These are phyloP conservation scores for Theristus sp. DNA, from an alignment of 2,888 invertebrate species.

Conservation along the genomic window DNA sequence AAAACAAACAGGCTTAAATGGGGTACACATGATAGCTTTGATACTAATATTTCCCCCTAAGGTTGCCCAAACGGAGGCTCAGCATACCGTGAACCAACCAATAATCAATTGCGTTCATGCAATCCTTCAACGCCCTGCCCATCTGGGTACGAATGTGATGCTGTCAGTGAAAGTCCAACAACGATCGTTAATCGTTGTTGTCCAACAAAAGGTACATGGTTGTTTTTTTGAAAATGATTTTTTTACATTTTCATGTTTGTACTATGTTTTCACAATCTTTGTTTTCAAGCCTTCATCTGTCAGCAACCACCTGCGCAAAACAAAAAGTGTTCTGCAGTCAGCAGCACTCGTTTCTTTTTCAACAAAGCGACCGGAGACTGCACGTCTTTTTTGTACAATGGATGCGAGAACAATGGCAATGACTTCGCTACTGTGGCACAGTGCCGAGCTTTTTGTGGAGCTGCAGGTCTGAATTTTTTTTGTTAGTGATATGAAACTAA, in stretches of 20 bases:
- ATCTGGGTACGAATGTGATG: background rate
- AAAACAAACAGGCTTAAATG: no score
- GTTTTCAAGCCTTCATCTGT: background rate
- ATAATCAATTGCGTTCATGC: background rate
- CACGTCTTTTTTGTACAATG: background rate
- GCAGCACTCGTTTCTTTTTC: background rate
- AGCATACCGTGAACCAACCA: background rate
- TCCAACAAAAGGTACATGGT: background rate
- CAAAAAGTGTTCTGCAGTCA: background rate
- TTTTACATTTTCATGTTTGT: background rate
- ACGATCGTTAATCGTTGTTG: background rate
- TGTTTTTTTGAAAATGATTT: background rate
- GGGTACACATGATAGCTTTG: background rate
- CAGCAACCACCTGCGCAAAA: background rate
- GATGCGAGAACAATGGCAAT: background rate
- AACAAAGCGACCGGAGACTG: background rate
- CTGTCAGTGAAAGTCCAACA: background rate
- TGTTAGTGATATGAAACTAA: no score
- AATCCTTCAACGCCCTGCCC: background rate
- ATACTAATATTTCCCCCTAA: background rate
- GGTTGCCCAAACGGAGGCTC: background rate
- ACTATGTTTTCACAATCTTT: no score
- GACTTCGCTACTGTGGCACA: background rate
- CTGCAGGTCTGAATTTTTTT: background rate
- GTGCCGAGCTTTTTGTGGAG: background rate